Evolutionary conservation across 2,113 vertebrate genomes (phyloP).

Genomic region (Lonchura striata): DNA sequence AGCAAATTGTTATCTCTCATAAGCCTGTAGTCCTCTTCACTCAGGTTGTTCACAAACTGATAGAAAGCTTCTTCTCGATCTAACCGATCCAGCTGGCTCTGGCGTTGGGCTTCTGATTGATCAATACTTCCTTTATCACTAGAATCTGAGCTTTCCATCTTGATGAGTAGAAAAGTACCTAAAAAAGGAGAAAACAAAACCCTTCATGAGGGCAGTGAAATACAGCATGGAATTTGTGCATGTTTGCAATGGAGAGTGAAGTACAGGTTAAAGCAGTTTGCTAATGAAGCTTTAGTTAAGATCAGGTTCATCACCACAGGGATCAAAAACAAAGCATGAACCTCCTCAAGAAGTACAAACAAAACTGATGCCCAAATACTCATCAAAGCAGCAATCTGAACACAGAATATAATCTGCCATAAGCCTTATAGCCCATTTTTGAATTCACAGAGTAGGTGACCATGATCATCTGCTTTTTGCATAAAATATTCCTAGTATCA

Average conservation of each 20-base stretch:
- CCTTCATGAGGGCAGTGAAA: neutral
- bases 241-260: neutral
- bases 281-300: neutral
- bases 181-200: constrained; percentile 20
- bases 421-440: neutral
- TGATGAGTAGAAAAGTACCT: constrained; percentile 70
- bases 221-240: rapidly evolving
- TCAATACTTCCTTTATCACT: constrained; percentile 86
- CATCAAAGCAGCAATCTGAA: neutral
- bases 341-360: neutral
- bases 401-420: neutral
- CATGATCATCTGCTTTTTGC: neutral
- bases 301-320: neutral
- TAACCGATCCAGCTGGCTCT: constrained; percentile 91
- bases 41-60: constrained; percentile 97
- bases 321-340: neutral
- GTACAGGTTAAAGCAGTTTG: neutral
- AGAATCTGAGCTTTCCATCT: constrained; percentile 94
- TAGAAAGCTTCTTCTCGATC: constrained; percentile 97
- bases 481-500: neutral
- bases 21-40: constrained; percentile 96
- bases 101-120: constrained; percentile 89
- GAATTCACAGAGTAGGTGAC: rapidly evolving
- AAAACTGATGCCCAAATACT: neutral
- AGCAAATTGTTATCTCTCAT: constrained; percentile 99